phyloP scores from a whole-genome alignment of 1,140 invertebrate genomes.

The Cotesia glomerata region DNA sequence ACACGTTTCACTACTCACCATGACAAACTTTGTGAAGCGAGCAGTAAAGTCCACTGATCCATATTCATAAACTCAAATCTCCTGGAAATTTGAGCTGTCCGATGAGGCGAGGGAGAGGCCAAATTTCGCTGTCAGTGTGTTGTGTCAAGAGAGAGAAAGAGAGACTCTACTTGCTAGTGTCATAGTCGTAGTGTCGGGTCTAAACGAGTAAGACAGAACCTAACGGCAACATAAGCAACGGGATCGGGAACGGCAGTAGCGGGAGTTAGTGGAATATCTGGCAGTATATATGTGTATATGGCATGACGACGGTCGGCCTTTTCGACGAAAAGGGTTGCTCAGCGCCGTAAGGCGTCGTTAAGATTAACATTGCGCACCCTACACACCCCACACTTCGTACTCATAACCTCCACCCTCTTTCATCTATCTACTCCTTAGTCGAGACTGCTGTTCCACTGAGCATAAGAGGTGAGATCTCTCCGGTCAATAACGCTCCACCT shows the following conservation, averaged over 20 bases:
- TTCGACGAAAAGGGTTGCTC: constrained; percentile 9
- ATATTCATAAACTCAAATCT: constrained; percentile 27
- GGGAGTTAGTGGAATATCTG: too few relatives aligned
- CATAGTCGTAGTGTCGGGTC: too few relatives aligned
- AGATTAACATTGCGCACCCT: constrained; percentile 42
- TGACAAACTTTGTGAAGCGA: constrained; percentile 18
- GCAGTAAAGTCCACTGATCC: constrained; percentile 20
- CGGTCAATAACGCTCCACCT: constrained; percentile 27
- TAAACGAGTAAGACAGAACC: too few relatives aligned
- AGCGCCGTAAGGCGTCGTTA: constrained; percentile 31
- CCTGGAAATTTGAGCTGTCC: constrained; percentile 17
- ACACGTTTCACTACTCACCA: constrained; percentile 13
- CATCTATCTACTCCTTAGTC: too few relatives aligned
- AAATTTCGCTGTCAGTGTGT: background rate
- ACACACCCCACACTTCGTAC: background rate
- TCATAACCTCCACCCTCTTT: too few relatives aligned
- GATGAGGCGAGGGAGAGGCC: background rate
- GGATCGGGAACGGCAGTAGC: too few relatives aligned
- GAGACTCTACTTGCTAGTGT: too few relatives aligned
- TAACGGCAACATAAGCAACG: background rate
- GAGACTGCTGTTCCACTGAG: too few relatives aligned
- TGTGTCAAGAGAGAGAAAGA: background rate
- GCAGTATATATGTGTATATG: background rate
- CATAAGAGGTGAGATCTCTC: constrained; percentile 28
- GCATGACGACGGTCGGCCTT: background rate